Percentiles rank a stretch among this genome's conserved stretches.
Evolutionary conservation across 2,113 vertebrate genomes (phyloP).

Genomic region (Glaucidium brasilianum): DNA sequence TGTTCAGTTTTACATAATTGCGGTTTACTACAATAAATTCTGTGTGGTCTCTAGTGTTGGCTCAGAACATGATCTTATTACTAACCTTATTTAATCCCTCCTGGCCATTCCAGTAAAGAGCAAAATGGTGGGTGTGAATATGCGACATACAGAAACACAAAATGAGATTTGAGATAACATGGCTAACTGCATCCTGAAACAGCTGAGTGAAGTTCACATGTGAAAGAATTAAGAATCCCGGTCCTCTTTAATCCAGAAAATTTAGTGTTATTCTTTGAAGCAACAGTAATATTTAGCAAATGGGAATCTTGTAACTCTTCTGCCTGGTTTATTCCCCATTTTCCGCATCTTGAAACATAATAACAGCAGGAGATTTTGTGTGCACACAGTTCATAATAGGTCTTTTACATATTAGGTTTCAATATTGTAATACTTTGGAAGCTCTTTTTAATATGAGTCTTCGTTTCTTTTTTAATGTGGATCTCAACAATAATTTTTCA

Average conservation of each 20-base stretch:
- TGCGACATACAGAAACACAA: neutral
- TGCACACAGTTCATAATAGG: neutral
- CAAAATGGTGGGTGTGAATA: fast-evolving
- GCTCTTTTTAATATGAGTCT: neutral
- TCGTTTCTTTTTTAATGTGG: neutral
- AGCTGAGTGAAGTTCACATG: neutral
- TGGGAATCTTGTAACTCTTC: neutral
- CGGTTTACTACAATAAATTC: neutral
- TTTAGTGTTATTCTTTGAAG: neutral
- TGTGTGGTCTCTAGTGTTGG: neutral
- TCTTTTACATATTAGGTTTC: neutral
- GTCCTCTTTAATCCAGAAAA: neutral
- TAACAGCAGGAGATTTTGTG: neutral
- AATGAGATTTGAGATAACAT: neutral
- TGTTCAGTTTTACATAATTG: fast-evolving
- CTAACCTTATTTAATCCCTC: neutral
- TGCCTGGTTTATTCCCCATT: neutral
- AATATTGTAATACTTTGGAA: neutral
- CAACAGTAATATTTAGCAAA: neutral
- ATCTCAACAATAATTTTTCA: neutral
- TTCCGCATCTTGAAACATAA: neutral
- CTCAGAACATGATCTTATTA: neutral
- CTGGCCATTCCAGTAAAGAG: neutral
- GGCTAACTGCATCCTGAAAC: neutral
- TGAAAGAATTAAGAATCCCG: neutral